phyloP scores from a whole-genome alignment of 2,888 invertebrate genomes.

The Dermolepida albohirtum region DNA sequence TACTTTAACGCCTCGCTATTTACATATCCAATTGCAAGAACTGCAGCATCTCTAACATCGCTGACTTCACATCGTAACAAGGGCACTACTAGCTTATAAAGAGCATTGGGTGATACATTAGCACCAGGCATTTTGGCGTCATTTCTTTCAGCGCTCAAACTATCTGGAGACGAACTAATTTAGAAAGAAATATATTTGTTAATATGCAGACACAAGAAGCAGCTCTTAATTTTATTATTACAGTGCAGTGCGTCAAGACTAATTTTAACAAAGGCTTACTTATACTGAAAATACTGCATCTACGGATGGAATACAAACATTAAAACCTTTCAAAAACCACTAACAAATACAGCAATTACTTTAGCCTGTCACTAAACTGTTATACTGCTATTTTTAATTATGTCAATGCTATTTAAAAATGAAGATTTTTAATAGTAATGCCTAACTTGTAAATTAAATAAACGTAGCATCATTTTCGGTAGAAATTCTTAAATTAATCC shows the following conservation, averaged over 20 bases:
- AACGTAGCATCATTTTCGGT: too few relatives aligned
- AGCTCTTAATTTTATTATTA: not conserved
- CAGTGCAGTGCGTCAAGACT: not conserved
- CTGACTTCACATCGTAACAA: slow-evolving; percentile 91
- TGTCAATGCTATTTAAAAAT: too few relatives aligned
- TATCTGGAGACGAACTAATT: slow-evolving; percentile 90
- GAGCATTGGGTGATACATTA: slow-evolving; percentile 82
- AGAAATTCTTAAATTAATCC: too few relatives aligned
- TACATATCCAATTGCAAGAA: slow-evolving; percentile 93
- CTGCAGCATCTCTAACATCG: slow-evolving; percentile 94
- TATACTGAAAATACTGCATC: too few relatives aligned
- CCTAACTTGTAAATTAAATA: too few relatives aligned
- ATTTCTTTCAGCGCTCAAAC: slow-evolving; percentile 83
- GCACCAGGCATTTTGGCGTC: slow-evolving; percentile 80
- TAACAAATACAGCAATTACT: too few relatives aligned
- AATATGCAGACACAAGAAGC: not conserved
- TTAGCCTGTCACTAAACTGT: too few relatives aligned
- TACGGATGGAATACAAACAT: too few relatives aligned
- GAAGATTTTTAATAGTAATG: too few relatives aligned
- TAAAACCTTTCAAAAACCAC: too few relatives aligned
- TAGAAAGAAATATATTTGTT: not conserved
- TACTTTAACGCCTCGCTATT: slow-evolving; percentile 96
- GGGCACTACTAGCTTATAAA: slow-evolving; percentile 94
- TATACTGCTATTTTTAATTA: too few relatives aligned
- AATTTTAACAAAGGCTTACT: too few relatives aligned